phyloP scores from a whole-genome alignment of 2,888 invertebrate genomes.

The Athetis lepigone region DNA sequence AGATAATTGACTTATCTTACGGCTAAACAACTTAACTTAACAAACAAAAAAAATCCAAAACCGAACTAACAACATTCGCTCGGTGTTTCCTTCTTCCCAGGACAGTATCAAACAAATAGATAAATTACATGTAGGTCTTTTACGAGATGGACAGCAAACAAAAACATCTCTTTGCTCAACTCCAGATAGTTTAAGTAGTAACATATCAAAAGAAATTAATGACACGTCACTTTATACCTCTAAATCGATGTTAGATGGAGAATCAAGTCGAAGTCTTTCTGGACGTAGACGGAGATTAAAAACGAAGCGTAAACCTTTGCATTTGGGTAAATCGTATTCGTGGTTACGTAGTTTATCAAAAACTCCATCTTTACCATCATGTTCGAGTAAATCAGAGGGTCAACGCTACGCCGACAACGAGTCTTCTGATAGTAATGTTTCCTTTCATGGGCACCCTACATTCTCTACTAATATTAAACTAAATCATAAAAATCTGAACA shows the following conservation, averaged over 20 bases:
- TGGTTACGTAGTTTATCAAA: conserved; percentile 7
- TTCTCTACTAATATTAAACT: neutral
- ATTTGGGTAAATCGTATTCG: conserved; percentile 12
- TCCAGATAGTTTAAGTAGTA: neutral
- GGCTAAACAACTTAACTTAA: no score
- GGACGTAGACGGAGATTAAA: conserved; percentile 1
- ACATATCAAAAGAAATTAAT: no score
- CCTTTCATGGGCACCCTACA: conserved; percentile 1
- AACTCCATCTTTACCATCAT: conserved; percentile 8
- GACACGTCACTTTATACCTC: neutral
- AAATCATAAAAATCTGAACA: neutral
- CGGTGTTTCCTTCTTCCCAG: neutral
- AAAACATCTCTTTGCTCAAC: neutral
- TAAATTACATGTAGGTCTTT: no score
- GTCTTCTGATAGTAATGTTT: conserved; percentile 12
- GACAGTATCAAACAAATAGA: no score
- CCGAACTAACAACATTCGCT: neutral
- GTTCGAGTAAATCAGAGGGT: conserved; percentile 7
- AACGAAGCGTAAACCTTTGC: neutral
- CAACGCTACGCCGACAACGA: neutral
- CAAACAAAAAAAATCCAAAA: conserved; percentile 12
- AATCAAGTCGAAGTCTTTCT: conserved; percentile 6
- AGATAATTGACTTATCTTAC: no score
- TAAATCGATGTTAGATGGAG: neutral
- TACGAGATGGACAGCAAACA: neutral